phyloP scores from a whole-genome alignment of 2,113 vertebrate genomes.

The Dasyornis broadbenti region DNA sequence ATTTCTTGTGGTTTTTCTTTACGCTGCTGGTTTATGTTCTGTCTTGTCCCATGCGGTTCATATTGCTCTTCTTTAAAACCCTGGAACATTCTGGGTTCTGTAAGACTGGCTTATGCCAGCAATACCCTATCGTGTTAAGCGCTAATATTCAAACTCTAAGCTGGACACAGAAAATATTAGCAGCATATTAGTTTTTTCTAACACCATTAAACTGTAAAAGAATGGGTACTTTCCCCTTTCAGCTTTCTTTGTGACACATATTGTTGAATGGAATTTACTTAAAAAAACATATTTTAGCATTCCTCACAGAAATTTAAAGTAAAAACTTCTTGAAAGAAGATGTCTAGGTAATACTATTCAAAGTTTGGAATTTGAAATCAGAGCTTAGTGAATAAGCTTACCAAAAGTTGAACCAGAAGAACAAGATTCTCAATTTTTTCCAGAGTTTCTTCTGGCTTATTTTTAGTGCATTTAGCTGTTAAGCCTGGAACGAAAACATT shows the following conservation, averaged over 20 bases:
- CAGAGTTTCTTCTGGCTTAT: background rate
- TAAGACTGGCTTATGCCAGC: background rate
- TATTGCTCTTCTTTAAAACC: background rate
- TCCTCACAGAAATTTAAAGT: background rate
- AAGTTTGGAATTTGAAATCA: background rate
- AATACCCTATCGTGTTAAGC: background rate
- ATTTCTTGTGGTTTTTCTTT: background rate
- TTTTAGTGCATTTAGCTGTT: background rate
- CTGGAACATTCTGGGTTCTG: background rate
- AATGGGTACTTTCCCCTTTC: background rate
- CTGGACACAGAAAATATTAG: background rate
- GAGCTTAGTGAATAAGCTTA: background rate
- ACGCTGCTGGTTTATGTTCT: background rate
- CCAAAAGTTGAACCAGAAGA: background rate
- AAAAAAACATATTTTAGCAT: background rate
- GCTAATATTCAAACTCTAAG: background rate
- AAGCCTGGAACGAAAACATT: background rate
- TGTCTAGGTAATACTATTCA: background rate
- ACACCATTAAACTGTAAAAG: background rate
- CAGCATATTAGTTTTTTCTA: background rate
- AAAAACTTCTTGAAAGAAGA: background rate
- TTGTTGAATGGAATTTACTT: background rate
- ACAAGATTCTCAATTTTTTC: background rate
- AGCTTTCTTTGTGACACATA: background rate
- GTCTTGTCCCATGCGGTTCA: background rate